Percentiles rank a stretch among this genome's conserved stretches.
Evolutionary conservation across 2,113 vertebrate species (phyloP).

Genomic region (Dicaeum eximium): DNA sequence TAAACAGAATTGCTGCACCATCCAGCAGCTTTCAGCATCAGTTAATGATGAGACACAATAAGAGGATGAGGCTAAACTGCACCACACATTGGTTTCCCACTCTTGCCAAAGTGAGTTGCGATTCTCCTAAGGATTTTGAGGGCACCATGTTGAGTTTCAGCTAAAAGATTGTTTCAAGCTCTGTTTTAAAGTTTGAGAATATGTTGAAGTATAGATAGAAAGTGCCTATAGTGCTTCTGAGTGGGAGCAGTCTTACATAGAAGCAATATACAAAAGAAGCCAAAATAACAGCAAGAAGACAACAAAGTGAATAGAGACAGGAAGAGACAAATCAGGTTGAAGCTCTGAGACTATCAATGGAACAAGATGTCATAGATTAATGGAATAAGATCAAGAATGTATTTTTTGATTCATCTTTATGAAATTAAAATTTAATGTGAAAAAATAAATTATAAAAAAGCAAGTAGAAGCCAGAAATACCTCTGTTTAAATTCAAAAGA

Average conservation of each 20-base stretch:
- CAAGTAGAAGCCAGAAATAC: neutral
- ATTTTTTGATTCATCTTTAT: neutral
- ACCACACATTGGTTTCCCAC: neutral
- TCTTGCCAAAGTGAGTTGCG: neutral
- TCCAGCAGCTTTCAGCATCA: neutral
- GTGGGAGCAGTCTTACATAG: neutral
- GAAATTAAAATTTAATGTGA: neutral
- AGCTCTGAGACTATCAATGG: neutral
- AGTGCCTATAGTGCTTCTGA: neutral
- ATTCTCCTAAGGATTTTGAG: neutral
- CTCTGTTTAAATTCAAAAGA: neutral
- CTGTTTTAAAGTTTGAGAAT: neutral
- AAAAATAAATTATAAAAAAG: neutral
- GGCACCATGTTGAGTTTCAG: neutral
- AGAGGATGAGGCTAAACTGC: neutral
- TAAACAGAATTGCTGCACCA: neutral
- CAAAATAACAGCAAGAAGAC: neutral
- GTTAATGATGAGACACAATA: neutral
- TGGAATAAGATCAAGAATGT: neutral
- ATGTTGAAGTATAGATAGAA: neutral
- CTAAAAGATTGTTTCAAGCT: neutral
- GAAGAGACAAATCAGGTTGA: neutral
- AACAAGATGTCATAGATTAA: neutral
- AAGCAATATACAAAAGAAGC: neutral
- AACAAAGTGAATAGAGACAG: neutral